phyloP scores from a whole-genome alignment of 2,797 vertebrate genomes.

The Orestias chungarensis region DNA sequence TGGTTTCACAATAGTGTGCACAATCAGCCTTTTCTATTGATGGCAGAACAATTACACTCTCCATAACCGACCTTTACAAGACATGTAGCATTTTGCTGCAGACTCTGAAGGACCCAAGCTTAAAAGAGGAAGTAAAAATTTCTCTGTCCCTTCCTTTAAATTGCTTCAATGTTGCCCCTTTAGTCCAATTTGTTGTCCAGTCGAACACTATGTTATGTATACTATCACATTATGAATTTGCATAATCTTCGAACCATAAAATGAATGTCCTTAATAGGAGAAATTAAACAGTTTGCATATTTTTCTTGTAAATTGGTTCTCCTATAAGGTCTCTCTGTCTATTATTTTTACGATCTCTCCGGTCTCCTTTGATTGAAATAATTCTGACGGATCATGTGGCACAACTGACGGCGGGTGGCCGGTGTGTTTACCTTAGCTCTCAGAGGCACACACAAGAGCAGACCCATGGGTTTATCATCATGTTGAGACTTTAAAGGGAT shows the following conservation, averaged over 20 bases:
- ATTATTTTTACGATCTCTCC: slow-evolving; percentile 1
- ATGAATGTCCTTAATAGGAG: background rate
- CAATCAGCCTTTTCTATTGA: background rate
- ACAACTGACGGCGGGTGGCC: slow-evolving; percentile 32
- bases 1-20: background rate
- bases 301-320: slow-evolving; percentile 7
- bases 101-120: background rate
- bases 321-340: slow-evolving; percentile 1
- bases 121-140: background rate
- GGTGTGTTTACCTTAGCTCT: slow-evolving; percentile 58
- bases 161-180: background rate
- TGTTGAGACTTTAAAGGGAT: slow-evolving; percentile 56
- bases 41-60: background rate
- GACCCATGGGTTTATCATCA: slow-evolving; percentile 65
- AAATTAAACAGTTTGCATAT: slow-evolving; percentile 13
- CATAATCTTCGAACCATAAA: background rate
- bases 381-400: slow-evolving; percentile 26
- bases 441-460: slow-evolving; percentile 43
- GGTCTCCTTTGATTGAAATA: slow-evolving; percentile 26
- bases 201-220: background rate
- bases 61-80: background rate
- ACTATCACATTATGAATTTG: background rate
- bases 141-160: background rate
- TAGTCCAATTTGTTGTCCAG: no score
- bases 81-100: background rate